Conservation (phyloP, 2,888 invertebrate genomes). For the Endomychus coccineus region DNA sequence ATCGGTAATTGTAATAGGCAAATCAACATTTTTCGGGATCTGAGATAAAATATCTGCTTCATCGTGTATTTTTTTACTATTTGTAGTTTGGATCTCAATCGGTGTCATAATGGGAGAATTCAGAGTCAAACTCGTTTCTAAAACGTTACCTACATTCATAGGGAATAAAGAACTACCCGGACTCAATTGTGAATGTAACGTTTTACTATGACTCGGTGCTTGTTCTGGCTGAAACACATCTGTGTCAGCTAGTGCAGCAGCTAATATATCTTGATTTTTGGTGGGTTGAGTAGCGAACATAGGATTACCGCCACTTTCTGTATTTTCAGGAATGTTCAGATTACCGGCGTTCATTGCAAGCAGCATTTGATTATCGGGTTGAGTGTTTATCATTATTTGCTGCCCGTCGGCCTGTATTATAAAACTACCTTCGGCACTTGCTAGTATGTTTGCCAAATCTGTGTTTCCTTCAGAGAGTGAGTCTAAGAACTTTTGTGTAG, state of each 20-base stretch:
- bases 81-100: conserved; percentile 58
- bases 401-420: conserved; percentile 44
- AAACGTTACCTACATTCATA: conserved; percentile 53
- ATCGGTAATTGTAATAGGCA: conserved; percentile 71
- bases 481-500: conserved; percentile 42
- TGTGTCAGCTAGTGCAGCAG: conserved; percentile 67
- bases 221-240: conserved; percentile 60
- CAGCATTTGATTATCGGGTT: conserved; percentile 35
- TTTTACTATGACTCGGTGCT: conserved; percentile 38
- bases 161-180: conserved; percentile 55
- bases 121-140: conserved; percentile 68
- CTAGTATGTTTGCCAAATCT: conserved; percentile 40
- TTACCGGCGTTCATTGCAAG: conserved; percentile 31
- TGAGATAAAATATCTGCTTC: conserved; percentile 34
- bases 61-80: conserved; percentile 39
- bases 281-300: conserved; percentile 35
- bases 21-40: conserved; percentile 58
- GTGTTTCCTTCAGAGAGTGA: conserved; percentile 41
- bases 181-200: conserved; percentile 49
- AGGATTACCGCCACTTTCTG: conserved; percentile 35
- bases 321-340: conserved; percentile 25
- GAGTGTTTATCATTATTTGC: conserved; percentile 44
- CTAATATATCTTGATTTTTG: conserved; percentile 62
- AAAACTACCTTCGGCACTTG: conserved; percentile 40
- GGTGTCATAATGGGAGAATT: conserved; percentile 80